Percentiles rank a stretch among this genome's conserved stretches.
phyloP scores from a whole-genome alignment of 2,113 vertebrate species.

The Capreolus pygargus region DNA sequence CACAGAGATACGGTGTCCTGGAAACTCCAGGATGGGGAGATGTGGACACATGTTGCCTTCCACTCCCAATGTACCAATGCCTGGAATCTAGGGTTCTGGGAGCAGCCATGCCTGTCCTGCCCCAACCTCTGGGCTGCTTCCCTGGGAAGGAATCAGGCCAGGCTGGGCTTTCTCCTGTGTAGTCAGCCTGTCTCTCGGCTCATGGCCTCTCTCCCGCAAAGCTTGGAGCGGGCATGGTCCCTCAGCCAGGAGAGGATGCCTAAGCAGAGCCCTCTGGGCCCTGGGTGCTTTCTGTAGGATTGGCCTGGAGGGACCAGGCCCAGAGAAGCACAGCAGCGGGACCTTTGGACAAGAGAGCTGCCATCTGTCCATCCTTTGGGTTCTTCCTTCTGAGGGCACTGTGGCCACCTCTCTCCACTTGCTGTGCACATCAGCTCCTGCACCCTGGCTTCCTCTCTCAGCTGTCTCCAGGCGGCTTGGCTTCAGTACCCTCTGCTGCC shows the following conservation, averaged over 20 bases:
- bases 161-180: background rate
- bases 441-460: background rate
- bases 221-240: background rate
- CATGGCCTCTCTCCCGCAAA: background rate
- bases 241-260: background rate
- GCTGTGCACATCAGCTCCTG: background rate
- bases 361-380: background rate
- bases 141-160: no score
- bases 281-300: background rate
- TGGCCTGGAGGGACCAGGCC: background rate
- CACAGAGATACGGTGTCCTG: accelerated
- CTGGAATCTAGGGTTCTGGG: background rate
- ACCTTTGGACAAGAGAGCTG: background rate
- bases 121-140: background rate
- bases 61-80: no score
- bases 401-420: background rate
- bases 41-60: background rate
- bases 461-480: background rate
- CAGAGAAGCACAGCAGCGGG: background rate
- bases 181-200: background rate
- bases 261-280: background rate
- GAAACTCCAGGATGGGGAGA: background rate
- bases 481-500: background rate
- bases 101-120: background rate
- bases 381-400: background rate